Base-by-base conservation (phyloP, 1,140 invertebrate species). In the Samia ricini region DNA sequence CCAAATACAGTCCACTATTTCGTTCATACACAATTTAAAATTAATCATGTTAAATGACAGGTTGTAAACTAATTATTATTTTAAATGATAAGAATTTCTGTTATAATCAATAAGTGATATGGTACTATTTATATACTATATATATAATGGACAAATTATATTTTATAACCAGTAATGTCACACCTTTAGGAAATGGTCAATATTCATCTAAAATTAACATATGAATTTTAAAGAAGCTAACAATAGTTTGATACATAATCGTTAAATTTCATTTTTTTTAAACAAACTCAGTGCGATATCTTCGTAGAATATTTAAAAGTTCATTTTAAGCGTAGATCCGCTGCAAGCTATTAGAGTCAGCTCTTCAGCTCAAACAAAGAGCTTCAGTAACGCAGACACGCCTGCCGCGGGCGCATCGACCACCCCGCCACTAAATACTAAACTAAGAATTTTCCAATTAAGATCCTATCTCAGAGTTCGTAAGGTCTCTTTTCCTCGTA, bases 351-450 rank as follows among this genome's bases (percentile, higher is more conserved):
- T 89, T 89, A 88, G 78, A 88, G 83, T 82, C 82, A 86, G 78
- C 87, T 82, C 85, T 87, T 88, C 81, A 89, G 72, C 71, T 82
- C 81, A 85, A 88, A 89, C 85, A 89, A 88, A 89, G 83, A 82
- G 83, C 76, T 77, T 72, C 75, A 85, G 78, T 78, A 82, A 81
- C 79, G 80, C 69, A 76, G 84, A 62, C 78, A 72, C 70, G 81
- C 72, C 69, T 74, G 83, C 80, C 77, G 69, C 71, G 65, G 71
- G 77, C 79, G 74, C 72, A 82, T 77, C 74, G 24, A 24, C 56
- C 64, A 64, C 64, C 66, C 60, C 66, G 63, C 66, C 68, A 66
- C 71, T 85, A 83, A 79, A 79, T 74, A 76, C 74, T 64, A 66
- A 63, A 62, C 71, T 57, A 56, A 58, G 63, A 66, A 72, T 68